phyloP scores from a whole-genome alignment of 2,888 invertebrate genomes.

The Lasius platythorax region DNA sequence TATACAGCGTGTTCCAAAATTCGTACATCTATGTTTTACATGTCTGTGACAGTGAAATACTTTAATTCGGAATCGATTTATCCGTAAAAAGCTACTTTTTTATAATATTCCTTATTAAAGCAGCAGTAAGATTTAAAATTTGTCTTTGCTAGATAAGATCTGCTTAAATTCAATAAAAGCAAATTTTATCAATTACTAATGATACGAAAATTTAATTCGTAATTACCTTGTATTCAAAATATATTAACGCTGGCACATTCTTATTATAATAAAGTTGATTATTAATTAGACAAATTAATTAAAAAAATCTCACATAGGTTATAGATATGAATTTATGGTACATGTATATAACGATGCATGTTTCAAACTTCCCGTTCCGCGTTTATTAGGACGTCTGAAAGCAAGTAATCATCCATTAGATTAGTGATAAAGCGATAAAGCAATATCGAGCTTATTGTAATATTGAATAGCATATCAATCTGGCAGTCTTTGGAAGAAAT shows the following conservation, averaged over 20 bases:
- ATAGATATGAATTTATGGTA: background rate
- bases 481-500: background rate
- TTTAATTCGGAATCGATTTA: background rate
- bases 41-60: background rate
- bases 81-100: background rate
- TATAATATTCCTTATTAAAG: background rate
- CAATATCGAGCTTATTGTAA: constrained; percentile 17
- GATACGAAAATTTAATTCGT: background rate
- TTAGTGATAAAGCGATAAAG: constrained; percentile 3
- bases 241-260: background rate
- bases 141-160: background rate
- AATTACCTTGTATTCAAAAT: background rate
- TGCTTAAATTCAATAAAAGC: background rate
- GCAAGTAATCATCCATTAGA: constrained; percentile 24
- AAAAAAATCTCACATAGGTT: background rate
- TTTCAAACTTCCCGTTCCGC: background rate
- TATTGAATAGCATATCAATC: constrained; percentile 3
- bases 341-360: background rate
- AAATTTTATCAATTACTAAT: constrained; percentile 7
- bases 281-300: background rate
- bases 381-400: background rate
- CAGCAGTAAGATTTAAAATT: background rate
- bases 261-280: background rate
- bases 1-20: background rate
- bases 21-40: background rate